These are phyloP conservation scores for Drosophila acutilabella DNA, from an alignment of 2,888 invertebrate species.

Conservation along the genomic window DNA sequence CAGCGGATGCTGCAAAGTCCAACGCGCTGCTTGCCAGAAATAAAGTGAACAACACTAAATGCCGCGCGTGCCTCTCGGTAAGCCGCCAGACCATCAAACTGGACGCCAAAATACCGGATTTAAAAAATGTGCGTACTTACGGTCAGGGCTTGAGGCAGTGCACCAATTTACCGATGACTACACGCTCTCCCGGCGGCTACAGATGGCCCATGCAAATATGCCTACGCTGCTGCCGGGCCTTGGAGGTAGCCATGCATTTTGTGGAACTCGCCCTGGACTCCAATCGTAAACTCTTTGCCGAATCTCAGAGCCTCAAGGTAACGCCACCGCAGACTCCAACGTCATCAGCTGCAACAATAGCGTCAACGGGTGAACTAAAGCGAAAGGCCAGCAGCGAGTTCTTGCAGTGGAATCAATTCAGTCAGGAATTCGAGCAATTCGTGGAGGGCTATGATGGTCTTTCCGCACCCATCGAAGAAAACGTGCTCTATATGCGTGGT, in stretches of 20 bases:
- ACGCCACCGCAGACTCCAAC: constrained; percentile 22
- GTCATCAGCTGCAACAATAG: constrained; percentile 16
- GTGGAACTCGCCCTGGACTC: constrained; percentile 68
- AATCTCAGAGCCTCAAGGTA: constrained; percentile 54
- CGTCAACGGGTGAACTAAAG: constrained; percentile 57
- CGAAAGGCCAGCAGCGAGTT: constrained; percentile 69
- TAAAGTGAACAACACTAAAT: constrained; percentile 65
- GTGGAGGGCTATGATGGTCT: constrained; percentile 67
- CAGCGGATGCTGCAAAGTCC: constrained; percentile 56
- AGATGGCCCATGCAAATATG: constrained; percentile 76
- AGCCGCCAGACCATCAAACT: constrained; percentile 65
- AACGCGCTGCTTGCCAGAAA: constrained; percentile 59
- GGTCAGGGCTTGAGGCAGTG: constrained; percentile 65
- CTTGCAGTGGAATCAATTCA: constrained; percentile 71
- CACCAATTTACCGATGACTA: constrained; percentile 46
- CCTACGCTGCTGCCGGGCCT: constrained; percentile 76
- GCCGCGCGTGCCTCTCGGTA: constrained; percentile 74
- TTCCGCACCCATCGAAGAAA: constrained; percentile 68
- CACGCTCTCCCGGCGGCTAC: constrained; percentile 48
- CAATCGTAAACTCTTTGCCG: constrained; percentile 58
- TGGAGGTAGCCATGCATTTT: constrained; percentile 79
- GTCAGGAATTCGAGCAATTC: constrained; percentile 71
- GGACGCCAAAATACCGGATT: constrained; percentile 58
- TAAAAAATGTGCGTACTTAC: constrained; percentile 64
- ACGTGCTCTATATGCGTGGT: constrained; percentile 73